phyloP scores from a whole-genome alignment of 2,888 invertebrate species.

The Pheosia gnoma region DNA sequence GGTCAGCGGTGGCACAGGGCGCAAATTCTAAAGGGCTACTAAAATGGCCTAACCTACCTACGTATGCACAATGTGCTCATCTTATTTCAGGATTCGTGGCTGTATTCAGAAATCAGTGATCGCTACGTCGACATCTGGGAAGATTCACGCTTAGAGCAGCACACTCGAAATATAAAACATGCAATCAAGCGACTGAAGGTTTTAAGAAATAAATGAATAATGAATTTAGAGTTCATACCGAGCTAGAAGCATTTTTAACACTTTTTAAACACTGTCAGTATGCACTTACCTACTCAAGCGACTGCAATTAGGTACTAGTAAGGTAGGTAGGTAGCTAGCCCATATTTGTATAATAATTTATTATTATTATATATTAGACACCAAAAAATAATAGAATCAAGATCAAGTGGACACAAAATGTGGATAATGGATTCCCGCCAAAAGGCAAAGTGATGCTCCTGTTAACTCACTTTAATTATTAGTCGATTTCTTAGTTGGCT shows the following conservation, averaged over 20 bases:
- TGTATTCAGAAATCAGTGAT: constrained; percentile 22
- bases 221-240: constrained; percentile 66
- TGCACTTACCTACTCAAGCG: too few species aligned
- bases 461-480: too few species aligned
- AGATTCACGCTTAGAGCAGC: constrained; percentile 63
- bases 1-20: too few species aligned
- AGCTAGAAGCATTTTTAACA: constrained; percentile 66
- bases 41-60: too few species aligned
- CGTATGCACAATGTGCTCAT: not conserved
- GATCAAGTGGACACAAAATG: too few species aligned
- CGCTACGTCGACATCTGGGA: constrained; percentile 68
- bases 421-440: not conserved
- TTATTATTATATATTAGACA: too few species aligned
- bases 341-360: too few species aligned
- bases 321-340: too few species aligned
- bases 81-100: constrained; percentile 26
- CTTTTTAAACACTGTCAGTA: constrained; percentile 49
- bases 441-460: not conserved
- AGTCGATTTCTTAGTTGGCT: too few species aligned
- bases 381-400: too few species aligned
- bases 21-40: too few species aligned
- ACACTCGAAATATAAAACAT: constrained; percentile 43
- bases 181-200: constrained; percentile 47
- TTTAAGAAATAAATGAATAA: constrained; percentile 58
- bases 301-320: too few species aligned